Evolutionary conservation across 2,113 vertebrate species (phyloP).

Genomic region (Hypanus sabinus): DNA sequence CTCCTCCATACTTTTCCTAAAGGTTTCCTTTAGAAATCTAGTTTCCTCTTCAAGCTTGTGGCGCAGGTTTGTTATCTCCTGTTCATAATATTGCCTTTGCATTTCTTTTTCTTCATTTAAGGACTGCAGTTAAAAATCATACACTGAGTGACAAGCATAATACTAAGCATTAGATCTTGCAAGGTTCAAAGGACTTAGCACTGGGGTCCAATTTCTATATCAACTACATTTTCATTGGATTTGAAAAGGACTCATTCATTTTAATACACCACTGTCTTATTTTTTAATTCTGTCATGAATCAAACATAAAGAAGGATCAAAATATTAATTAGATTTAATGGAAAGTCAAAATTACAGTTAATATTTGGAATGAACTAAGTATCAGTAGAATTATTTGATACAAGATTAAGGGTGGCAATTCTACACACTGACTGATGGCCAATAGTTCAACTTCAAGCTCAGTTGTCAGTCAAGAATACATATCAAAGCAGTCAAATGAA

Average conservation of each 20-base stretch:
- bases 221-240: neutral
- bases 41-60: conserved; percentile 76
- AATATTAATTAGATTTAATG: neutral
- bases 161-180: neutral
- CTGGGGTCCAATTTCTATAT: neutral
- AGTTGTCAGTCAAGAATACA: too few species aligned
- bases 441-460: neutral
- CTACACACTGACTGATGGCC: neutral
- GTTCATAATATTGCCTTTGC: conserved; percentile 74
- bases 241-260: neutral
- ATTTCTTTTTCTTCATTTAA: conserved; percentile 78
- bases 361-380: neutral
- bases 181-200: neutral
- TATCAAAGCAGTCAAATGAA: too few species aligned
- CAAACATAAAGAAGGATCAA: neutral
- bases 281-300: neutral
- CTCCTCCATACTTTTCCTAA: conserved; percentile 83
- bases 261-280: neutral
- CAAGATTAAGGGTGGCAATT: neutral
- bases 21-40: conserved; percentile 74
- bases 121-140: conserved; percentile 57
- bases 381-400: neutral
- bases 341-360: neutral
- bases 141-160: neutral
- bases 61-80: conserved; percentile 71